Percentiles rank a stretch among this genome's conserved stretches.
Conservation (phyloP, 2,113 vertebrate genomes). For the Boulengeromyrus knoepffleri region DNA sequence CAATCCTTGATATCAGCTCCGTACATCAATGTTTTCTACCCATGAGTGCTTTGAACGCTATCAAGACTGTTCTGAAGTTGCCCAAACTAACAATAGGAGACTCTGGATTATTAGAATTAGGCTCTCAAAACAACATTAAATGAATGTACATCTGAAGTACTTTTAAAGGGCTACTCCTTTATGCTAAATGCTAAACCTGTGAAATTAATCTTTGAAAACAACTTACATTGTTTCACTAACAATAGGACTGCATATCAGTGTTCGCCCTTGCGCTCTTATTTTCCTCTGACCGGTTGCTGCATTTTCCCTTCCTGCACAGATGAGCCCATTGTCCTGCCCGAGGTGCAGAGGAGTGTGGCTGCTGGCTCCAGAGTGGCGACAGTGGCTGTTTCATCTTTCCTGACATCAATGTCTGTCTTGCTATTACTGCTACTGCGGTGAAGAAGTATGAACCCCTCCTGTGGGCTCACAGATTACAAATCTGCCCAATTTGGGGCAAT, state of each 20-base stretch:
- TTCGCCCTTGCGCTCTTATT: background rate
- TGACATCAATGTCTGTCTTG: conserved; percentile 60
- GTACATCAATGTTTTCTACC: background rate
- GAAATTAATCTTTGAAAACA: background rate
- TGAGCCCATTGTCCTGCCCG: conserved; percentile 62
- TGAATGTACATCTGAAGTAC: background rate
- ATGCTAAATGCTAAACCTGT: background rate
- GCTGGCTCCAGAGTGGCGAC: conserved; percentile 55
- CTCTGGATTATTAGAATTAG: background rate
- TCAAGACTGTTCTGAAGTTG: background rate
- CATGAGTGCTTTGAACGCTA: background rate
- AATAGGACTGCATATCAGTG: background rate
- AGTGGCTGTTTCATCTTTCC: conserved; percentile 44
- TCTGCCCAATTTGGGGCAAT: background rate
- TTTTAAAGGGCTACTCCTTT: background rate
- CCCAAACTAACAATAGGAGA: background rate
- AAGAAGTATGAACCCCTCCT: conserved; percentile 30
- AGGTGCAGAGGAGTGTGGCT: conserved; percentile 70
- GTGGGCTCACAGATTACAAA: background rate
- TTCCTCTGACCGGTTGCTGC: background rate
- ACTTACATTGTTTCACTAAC: background rate
- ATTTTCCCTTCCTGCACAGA: conserved; percentile 49
- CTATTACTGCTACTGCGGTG: conserved; percentile 58
- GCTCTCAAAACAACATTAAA: background rate
- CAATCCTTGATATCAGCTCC: background rate